Evolutionary conservation across 2,888 invertebrate genomes (phyloP), one percentile per base, ranked within the genome.

Genomic region (Idaea biselata): DNA sequence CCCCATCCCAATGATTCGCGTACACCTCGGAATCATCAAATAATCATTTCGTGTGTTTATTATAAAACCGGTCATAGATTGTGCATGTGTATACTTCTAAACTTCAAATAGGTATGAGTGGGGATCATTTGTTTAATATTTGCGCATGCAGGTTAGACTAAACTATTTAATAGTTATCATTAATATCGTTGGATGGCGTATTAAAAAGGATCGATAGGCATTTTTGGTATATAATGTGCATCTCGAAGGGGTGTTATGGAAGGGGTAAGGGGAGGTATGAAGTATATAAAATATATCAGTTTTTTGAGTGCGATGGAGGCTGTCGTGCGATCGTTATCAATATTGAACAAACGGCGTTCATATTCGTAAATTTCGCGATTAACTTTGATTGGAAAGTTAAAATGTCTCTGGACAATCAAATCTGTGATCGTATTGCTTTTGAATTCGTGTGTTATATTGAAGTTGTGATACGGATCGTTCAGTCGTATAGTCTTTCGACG

Each of bases 31-130:
- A 89, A 91, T 92, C 92, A 91, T 92, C 92, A 90, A 91, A 90
- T 91, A 92, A 92, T 92, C 89, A 91, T 92, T 91, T 89, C 84
- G 83, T 83, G 83, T 86, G 86, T 88, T 88, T 88, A 89, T 88
- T 83, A 91, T 91, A 89, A 91, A 91, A 90, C 84, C 73, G 60
- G 65, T 57, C 66, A 65, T 61, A 71, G 11, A 44, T 44, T 44
- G 44, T 44, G 44, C 62, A 61, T 53, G 58, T 58, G 65, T 59
- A 64, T 44, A 33, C 62, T 60, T 74, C 74, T 73, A 68, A 64
- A 61, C 76, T 77, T 25, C 25, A 25, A 77, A 78, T 64, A 73
- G 60, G 57, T 60, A 32, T 17, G 62, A 61, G 59, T 17, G 61
- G 73, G 62, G 32, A 62, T 44, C 69, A 67, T 74, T 72, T 79